phyloP scores from a whole-genome alignment of 2,888 invertebrate genomes.

The Hemithea aestivaria region DNA sequence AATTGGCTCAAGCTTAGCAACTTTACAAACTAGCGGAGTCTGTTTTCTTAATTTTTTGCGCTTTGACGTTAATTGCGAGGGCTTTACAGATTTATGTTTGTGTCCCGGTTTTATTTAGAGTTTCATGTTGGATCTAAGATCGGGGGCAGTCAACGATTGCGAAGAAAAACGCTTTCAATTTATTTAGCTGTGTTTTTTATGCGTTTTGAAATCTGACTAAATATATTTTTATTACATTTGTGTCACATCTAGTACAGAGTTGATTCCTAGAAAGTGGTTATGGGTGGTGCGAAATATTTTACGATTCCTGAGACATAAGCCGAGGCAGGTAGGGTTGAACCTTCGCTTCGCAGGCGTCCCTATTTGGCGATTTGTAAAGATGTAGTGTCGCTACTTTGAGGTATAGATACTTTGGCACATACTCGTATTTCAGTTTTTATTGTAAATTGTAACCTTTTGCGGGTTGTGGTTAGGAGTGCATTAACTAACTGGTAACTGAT shows the following conservation, averaged over 20 bases:
- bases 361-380: slow-evolving; percentile 61
- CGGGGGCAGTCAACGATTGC: not conserved
- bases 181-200: not conserved
- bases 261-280: slow-evolving; percentile 30
- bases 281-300: slow-evolving; percentile 67
- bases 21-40: slow-evolving; percentile 33
- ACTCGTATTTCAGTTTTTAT: slow-evolving; percentile 21
- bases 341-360: slow-evolving; percentile 61
- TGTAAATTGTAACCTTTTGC: slow-evolving; percentile 18
- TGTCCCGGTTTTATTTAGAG: slow-evolving; percentile 2
- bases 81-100: slow-evolving; percentile 10
- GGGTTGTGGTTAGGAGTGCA: slow-evolving; percentile 1
- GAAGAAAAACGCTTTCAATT: too few species aligned
- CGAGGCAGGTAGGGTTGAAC: slow-evolving; percentile 49
- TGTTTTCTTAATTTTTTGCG: slow-evolving; percentile 23
- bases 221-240: slow-evolving; percentile 3
- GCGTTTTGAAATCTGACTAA: not conserved
- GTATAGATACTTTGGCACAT: slow-evolving; percentile 24
- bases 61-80: slow-evolving; percentile 25
- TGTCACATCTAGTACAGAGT: slow-evolving; percentile 40
- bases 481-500: too few species aligned
- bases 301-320: slow-evolving; percentile 69
- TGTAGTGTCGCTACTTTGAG: slow-evolving; percentile 34
- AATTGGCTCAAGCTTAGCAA: slow-evolving; percentile 29
- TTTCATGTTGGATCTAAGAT: not conserved